Percentiles rank a stretch among this genome's conserved stretches.
Conservation (phyloP, 2,888 invertebrate genomes). For the Drosophila paranaensis region DNA sequence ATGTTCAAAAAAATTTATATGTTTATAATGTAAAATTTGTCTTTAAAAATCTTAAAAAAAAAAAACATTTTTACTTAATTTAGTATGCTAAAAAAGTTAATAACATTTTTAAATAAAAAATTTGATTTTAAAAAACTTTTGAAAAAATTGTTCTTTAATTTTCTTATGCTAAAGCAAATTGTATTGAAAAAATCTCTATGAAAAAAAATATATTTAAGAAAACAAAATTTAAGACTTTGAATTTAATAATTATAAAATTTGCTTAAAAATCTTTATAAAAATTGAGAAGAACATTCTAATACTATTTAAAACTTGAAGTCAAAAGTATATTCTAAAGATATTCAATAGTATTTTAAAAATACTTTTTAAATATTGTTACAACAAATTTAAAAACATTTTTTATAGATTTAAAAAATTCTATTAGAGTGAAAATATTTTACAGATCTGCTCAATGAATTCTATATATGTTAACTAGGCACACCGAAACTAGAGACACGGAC, state of each 20-base stretch:
- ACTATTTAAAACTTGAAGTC: background rate
- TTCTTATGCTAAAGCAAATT: background rate
- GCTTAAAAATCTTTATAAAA: too few relatives aligned
- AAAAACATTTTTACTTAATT: background rate
- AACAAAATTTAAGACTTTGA: too few relatives aligned
- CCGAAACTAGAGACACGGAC: slow-evolving; percentile 37
- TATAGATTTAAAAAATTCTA: background rate
- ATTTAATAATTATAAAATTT: too few relatives aligned
- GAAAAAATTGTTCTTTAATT: too few relatives aligned
- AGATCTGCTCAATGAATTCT: slow-evolving; percentile 31
- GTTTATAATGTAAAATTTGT: background rate
- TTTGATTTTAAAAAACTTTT: too few relatives aligned
- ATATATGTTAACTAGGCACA: slow-evolving; percentile 43
- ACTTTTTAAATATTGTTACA: too few relatives aligned
- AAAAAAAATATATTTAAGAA: background rate
- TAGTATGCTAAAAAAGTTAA: background rate
- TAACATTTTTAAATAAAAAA: too few relatives aligned
- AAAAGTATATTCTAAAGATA: background rate
- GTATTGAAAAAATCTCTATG: background rate
- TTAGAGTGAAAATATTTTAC: slow-evolving; percentile 7
- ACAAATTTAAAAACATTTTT: background rate
- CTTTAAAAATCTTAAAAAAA: background rate
- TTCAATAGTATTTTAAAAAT: background rate
- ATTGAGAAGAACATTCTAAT: background rate
- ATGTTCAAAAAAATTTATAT: too few relatives aligned